These are phyloP conservation scores for Drosophila asahinai DNA, from an alignment of 1,140 invertebrate genomes.

Conservation along the genomic window DNA sequence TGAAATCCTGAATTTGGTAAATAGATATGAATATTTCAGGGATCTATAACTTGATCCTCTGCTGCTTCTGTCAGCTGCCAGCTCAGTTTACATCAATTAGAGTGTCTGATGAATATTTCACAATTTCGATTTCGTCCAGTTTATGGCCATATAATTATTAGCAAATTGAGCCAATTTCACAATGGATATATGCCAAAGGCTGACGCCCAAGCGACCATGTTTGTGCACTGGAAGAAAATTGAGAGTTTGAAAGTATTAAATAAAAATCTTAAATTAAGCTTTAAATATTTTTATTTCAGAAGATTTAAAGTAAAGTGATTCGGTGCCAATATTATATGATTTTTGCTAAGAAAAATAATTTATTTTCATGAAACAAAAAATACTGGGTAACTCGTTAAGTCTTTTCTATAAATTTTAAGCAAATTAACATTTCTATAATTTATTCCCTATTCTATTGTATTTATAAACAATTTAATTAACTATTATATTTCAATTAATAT, in stretches of 20 bases:
- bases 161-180: slow-evolving; percentile 56
- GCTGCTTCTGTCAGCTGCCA: slow-evolving; percentile 8
- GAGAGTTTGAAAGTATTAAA: not conserved
- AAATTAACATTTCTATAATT: not conserved
- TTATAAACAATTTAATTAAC: not conserved
- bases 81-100: slow-evolving; percentile 65
- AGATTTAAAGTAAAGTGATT: too few species aligned
- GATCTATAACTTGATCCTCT: not conserved
- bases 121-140: slow-evolving; percentile 48
- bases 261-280: too few species aligned
- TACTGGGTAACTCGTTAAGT: not conserved
- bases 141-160: slow-evolving; percentile 57
- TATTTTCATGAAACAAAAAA: too few species aligned
- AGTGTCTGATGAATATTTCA: slow-evolving; percentile 68
- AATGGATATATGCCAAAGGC: slow-evolving; percentile 26
- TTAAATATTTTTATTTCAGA: too few species aligned
- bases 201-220: not conserved
- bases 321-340: too few species aligned
- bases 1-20: slow-evolving; percentile 22
- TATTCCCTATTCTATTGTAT: not conserved
- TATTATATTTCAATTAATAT: not conserved
- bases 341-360: too few species aligned
- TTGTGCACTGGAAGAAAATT: not conserved
- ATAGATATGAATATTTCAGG: slow-evolving; percentile 30
- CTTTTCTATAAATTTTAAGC: not conserved